Evolutionary conservation across 2,888 invertebrate genomes (phyloP).

Genomic region (Hedya salicella): DNA sequence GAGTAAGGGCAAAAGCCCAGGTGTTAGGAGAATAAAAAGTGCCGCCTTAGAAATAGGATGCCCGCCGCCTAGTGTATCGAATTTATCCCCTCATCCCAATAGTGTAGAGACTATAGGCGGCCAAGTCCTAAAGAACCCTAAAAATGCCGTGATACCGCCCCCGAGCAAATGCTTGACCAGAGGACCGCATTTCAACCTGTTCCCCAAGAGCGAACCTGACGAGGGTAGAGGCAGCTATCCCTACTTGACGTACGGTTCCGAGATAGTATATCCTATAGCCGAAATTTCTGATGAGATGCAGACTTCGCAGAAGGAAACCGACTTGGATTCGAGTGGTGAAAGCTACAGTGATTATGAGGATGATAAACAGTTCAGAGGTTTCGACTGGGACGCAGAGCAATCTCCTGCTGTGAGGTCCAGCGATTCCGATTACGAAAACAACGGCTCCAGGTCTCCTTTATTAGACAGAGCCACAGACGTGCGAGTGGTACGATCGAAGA

Average conservation of each 20-base stretch:
- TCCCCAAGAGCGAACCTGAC: conserved; percentile 87
- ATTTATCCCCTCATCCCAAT: conserved; percentile 92
- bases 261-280: conserved; percentile 93
- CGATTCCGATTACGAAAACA: conserved; percentile 88
- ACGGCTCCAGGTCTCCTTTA: conserved; percentile 89
- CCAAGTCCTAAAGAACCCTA: conserved; percentile 87
- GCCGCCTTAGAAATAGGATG: conserved; percentile 89
- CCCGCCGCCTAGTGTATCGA: conserved; percentile 88
- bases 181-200: conserved; percentile 89
- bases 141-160: conserved; percentile 86
- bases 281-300: conserved; percentile 93
- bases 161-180: conserved; percentile 89
- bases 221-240: conserved; percentile 90
- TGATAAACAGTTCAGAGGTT: conserved; percentile 82
- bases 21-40: conserved; percentile 88
- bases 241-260: conserved; percentile 87
- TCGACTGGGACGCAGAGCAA: conserved; percentile 81
- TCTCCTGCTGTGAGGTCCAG: conserved; percentile 80
- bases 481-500: conserved; percentile 73
- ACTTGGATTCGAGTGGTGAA: conserved; percentile 85
- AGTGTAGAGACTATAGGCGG: conserved; percentile 91
- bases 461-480: conserved; percentile 82
- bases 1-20: conserved; percentile 84
- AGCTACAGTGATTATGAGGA: conserved; percentile 87
- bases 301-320: conserved; percentile 87